Evolutionary conservation across 2,113 vertebrate species (phyloP).

Genomic region (Centropus bengalensis): DNA sequence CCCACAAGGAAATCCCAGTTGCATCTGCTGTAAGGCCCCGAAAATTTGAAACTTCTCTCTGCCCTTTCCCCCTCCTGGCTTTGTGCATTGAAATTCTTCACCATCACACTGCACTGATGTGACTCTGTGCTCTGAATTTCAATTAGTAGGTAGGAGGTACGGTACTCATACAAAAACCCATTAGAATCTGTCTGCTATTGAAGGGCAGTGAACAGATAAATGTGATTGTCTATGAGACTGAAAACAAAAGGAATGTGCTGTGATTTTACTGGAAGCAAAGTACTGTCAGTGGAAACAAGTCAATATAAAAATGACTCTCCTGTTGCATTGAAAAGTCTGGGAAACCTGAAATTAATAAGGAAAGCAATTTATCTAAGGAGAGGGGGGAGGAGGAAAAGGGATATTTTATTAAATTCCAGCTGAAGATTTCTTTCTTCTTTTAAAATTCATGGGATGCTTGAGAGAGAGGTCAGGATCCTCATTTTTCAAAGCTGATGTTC

Average conservation of each 20-base stretch:
- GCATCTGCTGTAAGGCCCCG: not conserved
- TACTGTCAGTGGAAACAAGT: not conserved
- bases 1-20: not conserved
- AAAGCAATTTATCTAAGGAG: no score
- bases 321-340: not conserved
- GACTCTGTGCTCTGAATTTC: slow-evolving; percentile 46
- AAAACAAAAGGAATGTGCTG: slow-evolving; percentile 37
- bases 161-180: not conserved
- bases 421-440: not conserved
- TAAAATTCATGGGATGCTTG: not conserved
- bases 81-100: slow-evolving; percentile 53
- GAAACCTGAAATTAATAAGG: not conserved
- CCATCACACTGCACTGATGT: slow-evolving; percentile 28
- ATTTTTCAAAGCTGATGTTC: not conserved
- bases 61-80: not conserved
- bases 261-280: slow-evolving; percentile 40
- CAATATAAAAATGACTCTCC: not conserved
- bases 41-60: not conserved
- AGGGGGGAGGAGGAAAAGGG: not conserved
- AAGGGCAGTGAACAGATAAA: slow-evolving; percentile 56
- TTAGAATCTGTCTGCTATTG: slow-evolving; percentile 37
- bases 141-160: slow-evolving; percentile 39
- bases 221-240: slow-evolving; percentile 29
- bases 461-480: not conserved
- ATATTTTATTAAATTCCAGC: not conserved